Conservation (phyloP, 2,797 vertebrate genomes). For the Tympanoctomys barrerae region DNA sequence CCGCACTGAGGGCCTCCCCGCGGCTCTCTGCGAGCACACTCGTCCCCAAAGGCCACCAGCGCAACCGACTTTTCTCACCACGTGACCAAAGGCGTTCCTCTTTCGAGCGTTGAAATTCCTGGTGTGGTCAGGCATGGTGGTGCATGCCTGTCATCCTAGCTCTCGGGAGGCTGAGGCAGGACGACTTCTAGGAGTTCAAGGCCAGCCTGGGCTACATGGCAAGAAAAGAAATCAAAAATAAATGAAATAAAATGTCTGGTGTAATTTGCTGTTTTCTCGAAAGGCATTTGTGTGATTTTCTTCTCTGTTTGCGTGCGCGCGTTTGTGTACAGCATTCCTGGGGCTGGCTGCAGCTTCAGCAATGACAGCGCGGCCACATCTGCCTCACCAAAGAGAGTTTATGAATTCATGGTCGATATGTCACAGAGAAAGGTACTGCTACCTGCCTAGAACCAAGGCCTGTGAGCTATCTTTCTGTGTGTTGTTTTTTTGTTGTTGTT, state of each 20-base stretch:
- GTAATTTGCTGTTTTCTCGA: background rate
- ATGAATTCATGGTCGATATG: background rate
- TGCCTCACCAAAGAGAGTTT: background rate
- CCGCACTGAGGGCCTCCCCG: fast-evolving
- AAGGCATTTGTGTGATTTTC: background rate
- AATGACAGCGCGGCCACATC: background rate
- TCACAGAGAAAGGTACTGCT: background rate
- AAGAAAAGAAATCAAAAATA: background rate
- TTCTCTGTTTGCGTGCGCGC: fast-evolving
- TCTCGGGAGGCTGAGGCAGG: background rate
- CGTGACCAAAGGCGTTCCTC: background rate
- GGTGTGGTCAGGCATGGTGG: background rate
- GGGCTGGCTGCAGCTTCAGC: background rate
- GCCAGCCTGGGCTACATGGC: background rate
- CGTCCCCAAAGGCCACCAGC: background rate
- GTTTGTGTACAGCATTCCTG: background rate
- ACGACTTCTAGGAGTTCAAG: background rate
- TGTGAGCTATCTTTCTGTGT: background rate
- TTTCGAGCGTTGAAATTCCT: background rate
- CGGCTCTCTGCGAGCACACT: fast-evolving
- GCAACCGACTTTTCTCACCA: background rate
- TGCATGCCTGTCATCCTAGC: background rate
- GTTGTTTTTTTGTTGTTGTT: background rate
- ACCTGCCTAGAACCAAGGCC: background rate
- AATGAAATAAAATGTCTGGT: background rate